Conservation (phyloP, 2,888 invertebrate species). For the Peribatodes rhomboidaria region DNA sequence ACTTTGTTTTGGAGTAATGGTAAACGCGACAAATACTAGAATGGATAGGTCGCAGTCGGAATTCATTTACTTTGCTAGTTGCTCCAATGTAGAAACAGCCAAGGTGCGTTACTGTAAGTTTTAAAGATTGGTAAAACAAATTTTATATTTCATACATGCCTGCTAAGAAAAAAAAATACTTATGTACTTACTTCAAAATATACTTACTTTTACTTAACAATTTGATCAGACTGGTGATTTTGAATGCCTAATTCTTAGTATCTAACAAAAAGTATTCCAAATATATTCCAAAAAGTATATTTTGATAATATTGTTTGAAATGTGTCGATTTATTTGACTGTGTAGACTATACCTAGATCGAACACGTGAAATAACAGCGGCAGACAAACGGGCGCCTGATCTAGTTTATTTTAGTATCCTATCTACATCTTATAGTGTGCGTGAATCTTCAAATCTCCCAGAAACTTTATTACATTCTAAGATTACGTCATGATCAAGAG, state of each 20-base stretch:
- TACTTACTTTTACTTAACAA: no score
- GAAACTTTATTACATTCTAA: slow-evolving; percentile 5
- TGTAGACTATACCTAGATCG: slow-evolving; percentile 40
- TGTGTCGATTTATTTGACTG: slow-evolving; percentile 5
- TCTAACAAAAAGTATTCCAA: no score
- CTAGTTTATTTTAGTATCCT: slow-evolving; percentile 32
- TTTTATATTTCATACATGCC: no score
- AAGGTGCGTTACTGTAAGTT: background rate
- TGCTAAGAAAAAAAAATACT: no score
- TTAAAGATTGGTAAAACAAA: no score
- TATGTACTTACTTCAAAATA: no score
- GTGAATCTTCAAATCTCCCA: slow-evolving; percentile 8
- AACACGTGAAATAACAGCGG: slow-evolving; percentile 52
- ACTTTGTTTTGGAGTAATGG: slow-evolving; percentile 58
- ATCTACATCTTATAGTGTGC: background rate
- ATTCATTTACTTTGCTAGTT: background rate
- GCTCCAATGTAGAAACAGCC: background rate
- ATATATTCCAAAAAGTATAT: background rate
- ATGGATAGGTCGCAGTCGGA: slow-evolving; percentile 5
- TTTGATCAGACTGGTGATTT: no score
- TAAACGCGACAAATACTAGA: slow-evolving; percentile 37
- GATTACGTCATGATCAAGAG: slow-evolving; percentile 7
- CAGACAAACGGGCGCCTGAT: slow-evolving; percentile 60
- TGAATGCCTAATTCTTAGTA: background rate
- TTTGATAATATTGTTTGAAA: background rate